Conservation (phyloP, 2,113 vertebrate species). For the Cheirogaleus medius region DNA sequence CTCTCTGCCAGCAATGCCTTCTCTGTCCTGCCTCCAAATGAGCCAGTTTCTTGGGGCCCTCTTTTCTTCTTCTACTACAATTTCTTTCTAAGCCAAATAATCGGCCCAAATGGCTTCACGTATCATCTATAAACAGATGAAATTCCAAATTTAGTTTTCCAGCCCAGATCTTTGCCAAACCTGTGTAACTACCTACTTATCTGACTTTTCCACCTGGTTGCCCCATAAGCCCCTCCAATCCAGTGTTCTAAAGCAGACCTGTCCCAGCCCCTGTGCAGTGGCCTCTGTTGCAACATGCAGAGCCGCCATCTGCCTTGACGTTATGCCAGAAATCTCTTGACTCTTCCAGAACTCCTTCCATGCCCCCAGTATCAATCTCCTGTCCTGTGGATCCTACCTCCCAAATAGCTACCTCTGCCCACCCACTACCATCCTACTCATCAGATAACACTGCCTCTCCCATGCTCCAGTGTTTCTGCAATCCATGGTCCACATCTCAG, state of each 20-base stretch:
- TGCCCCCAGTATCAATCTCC: fast-evolving
- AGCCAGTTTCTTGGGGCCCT: not conserved
- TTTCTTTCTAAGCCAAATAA: not conserved
- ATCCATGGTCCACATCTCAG: not conserved
- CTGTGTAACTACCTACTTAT: not conserved
- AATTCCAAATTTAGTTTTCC: not conserved
- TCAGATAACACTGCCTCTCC: not conserved
- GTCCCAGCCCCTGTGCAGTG: not conserved
- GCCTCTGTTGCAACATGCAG: not conserved
- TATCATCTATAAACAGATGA: not conserved
- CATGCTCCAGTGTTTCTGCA: not conserved
- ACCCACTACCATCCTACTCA: not conserved
- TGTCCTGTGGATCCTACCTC: not conserved
- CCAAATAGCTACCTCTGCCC: not conserved
- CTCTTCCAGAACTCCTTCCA: not conserved
- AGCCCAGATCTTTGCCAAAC: not conserved
- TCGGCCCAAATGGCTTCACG: not conserved
- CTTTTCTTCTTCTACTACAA: not conserved
- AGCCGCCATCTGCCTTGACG: too few species aligned
- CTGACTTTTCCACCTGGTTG: not conserved
- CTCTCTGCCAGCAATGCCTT: not conserved
- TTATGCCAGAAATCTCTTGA: not conserved
- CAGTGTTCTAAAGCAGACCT: not conserved
- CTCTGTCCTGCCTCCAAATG: not conserved
- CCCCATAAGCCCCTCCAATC: not conserved